A percentile compares a stretch with the other conserved stretches of the same genome.
Evolutionary conservation across 2,888 invertebrate species (phyloP).

Genomic region (Megastigmus dorsalis): DNA sequence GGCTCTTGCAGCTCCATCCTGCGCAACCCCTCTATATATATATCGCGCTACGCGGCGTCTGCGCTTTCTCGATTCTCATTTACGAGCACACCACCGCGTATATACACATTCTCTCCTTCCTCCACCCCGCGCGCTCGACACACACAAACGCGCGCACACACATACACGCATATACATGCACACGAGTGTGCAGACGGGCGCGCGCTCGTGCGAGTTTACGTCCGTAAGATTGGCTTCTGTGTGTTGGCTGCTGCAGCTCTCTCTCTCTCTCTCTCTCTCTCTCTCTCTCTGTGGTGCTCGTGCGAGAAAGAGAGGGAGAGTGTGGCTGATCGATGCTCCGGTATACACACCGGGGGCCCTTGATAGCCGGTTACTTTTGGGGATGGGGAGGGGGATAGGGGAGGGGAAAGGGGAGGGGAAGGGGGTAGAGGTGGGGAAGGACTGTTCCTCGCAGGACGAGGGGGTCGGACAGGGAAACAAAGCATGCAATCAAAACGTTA

Average conservation of each 20-base stretch:
- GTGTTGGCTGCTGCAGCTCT: background rate
- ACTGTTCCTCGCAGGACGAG: conserved; percentile 42
- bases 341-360: conserved; percentile 57
- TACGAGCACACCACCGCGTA: no score
- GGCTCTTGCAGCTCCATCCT: no score
- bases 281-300: background rate
- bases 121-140: no score
- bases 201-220: conserved; percentile 23
- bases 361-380: conserved; percentile 38
- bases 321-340: conserved; percentile 65
- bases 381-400: conserved; percentile 46
- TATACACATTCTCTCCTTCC: no score
- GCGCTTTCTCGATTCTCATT: conserved; percentile 16
- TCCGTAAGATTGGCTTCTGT: conserved; percentile 24
- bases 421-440: conserved; percentile 48
- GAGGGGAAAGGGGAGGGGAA: no score
- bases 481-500: conserved; percentile 73
- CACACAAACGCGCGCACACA: background rate
- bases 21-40: background rate
- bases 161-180: conserved; percentile 51
- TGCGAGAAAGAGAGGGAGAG: background rate
- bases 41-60: background rate
- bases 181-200: conserved; percentile 53
- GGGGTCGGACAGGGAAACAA: conserved; percentile 66
- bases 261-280: background rate